Base-by-base conservation (phyloP, 2,113 vertebrate genomes). In the Phycodurus eques region DNA sequence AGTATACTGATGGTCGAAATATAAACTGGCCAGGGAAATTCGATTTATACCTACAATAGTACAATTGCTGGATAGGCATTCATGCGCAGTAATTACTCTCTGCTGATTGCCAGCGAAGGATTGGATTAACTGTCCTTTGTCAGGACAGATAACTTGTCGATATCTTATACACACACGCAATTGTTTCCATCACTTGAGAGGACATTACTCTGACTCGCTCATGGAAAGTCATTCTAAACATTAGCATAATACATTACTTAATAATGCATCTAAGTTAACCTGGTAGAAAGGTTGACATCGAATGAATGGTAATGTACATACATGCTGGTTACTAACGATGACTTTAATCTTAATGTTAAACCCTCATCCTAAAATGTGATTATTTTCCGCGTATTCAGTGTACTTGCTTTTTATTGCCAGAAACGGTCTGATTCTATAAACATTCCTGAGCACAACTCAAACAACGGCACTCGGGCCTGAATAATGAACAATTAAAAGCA, bases 71-170 rank as follows among this genome's bases (percentile, higher is more conserved):
- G 8, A 22, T 65, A 44, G 75, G 54, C 75, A 72, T 74, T 61
- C 73, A 78, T 86, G 79, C 64, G 74, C 85, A 88, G 72, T 90
- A 89, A 92, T 91, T 85, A 90, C 85, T 85, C 77, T 35, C 74
- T 80, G 72, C 72, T 71, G 71, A 67, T 60, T 78, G 78, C 73
- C 44, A 49, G 78, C 67, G 67, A 75, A 82, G 74, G 73, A 76
- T 88, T 86, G 91, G 91, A 92, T 92, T 90, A 90, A 83, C 81
- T 87, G 68, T 88, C 75, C 76, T 53, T 68, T 76, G 78, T 80
- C 83, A 71, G 77, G 68, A 65, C 66, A 78, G 78, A 82, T 84
- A 82, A 83, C 81, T 84, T 68, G 81, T 88, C 85, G 86, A 87
- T 88, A 85, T 74, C 39, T 20, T 74, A 51, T 66, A 56, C 3